These are phyloP conservation scores for Pemphredon lugubris DNA, from an alignment of 2,888 invertebrate species.

Conservation along the genomic window DNA sequence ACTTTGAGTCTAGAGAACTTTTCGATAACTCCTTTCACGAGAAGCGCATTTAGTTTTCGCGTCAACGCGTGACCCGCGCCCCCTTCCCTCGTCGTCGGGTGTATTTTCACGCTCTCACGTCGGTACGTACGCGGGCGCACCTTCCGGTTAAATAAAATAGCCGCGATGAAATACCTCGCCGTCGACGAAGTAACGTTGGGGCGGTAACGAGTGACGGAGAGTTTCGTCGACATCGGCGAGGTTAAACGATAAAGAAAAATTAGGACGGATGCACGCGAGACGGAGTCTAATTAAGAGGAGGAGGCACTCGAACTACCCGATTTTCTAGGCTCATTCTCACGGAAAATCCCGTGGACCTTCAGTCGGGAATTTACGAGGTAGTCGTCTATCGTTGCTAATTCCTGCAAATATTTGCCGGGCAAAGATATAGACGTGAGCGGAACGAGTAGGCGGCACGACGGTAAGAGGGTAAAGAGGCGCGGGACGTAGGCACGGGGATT, in stretches of 20 bases:
- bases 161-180: no score
- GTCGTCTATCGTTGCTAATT: conserved; percentile 66
- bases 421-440: conserved; percentile 69
- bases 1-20: no score
- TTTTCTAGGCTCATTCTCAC: conserved; percentile 40
- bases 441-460: conserved; percentile 44
- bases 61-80: no score
- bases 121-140: no score
- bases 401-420: conserved; percentile 79
- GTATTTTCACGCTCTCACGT: no score
- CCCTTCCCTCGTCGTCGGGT: no score
- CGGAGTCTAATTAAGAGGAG: conserved; percentile 45
- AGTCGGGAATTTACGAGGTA: conserved; percentile 55
- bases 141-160: no score
- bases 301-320: conserved; percentile 21
- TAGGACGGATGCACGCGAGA: conserved; percentile 31
- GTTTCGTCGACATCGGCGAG: neutral
- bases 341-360: conserved; percentile 61
- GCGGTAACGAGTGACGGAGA: no score
- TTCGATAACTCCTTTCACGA: no score
- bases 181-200: no score
- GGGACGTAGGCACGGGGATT: conserved; percentile 61
- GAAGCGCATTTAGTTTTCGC: no score
- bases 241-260: conserved; percentile 42
- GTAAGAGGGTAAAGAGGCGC: conserved; percentile 35